A percentile compares a stretch with the other conserved stretches of the same genome.
Conservation (phyloP, 2,797 vertebrate genomes). For the Diglossa cyanea region DNA sequence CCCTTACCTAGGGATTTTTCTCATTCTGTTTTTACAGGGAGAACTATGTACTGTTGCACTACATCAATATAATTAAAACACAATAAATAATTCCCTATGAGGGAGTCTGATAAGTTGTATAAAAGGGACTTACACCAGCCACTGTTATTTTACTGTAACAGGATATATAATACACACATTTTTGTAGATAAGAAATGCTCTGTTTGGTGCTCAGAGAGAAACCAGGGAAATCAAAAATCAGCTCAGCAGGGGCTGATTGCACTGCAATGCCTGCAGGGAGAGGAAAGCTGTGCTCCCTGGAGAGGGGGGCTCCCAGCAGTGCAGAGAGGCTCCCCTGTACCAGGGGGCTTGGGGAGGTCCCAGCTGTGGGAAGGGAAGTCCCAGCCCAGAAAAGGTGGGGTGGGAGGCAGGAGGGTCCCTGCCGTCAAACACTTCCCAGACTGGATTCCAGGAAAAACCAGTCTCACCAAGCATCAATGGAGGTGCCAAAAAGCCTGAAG, state of each 20-base stretch:
- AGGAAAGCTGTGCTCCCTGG: background rate
- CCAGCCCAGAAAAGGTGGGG: background rate
- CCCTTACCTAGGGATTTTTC: background rate
- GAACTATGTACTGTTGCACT: background rate
- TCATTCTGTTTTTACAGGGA: background rate
- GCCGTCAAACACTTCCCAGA: background rate
- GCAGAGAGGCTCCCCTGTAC: background rate
- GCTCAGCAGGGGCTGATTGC: background rate
- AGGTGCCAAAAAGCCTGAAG: background rate
- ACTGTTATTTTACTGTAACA: background rate
- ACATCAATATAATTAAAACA: background rate
- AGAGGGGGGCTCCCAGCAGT: background rate
- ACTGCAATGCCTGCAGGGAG: background rate
- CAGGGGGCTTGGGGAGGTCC: background rate
- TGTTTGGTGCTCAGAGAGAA: background rate
- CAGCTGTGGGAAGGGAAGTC: background rate
- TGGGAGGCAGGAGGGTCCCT: background rate
- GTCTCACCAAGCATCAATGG: background rate
- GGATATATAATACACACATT: background rate
- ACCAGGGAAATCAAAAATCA: background rate
- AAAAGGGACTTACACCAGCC: background rate
- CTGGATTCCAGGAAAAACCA: fast-evolving
- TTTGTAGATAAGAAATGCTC: background rate
- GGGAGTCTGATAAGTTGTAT: background rate
- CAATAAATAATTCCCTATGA: background rate